Evolutionary conservation across 2,797 vertebrate genomes (phyloP), one percentile per base, ranked within the genome.

Genomic region (Sebastes taczanowskii): DNA sequence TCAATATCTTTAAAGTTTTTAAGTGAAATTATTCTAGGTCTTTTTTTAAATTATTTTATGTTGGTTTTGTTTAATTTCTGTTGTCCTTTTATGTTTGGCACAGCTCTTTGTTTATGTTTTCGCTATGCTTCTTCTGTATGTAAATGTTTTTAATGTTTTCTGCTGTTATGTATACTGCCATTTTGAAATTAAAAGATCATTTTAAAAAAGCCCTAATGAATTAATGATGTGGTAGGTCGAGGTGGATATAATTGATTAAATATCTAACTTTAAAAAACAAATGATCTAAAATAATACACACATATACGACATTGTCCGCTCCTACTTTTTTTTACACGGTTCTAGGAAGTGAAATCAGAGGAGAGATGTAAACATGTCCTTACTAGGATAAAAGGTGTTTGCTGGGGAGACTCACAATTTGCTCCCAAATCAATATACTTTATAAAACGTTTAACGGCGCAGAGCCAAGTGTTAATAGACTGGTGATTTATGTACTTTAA

Each of bases 331-430:
- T 27, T 59, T n/a, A 30, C 8, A 42, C 6, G 2, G 65, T 73
- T 69, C 56, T 55, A 77, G 73, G 46, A 81, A 58, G 42, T 2
- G 4, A 16, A 83, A 60, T 60, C 14, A 11, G 20, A 23, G 30
- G 11, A 64, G 25, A 46, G 46, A 62, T 6, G 32, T 80, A 66
- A 71, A 74, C 74, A 68, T 60, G 20, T 3, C 46, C 32, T 18
- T 65, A 70, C 29, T 55, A 16, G 30, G 71, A 46, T 69, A 20
- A 64, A 35, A 35, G 23, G 32, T 25, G 6, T 34, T 20, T 11
- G 1, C 35, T 35, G 11, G 14, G 1, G 11, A 38, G 20, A 34
- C 3, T 63, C n/a, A 7, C 11, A 20, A 42, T 6, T 27, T 29
- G 2, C 16, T 4, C 16, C 4, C 2, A 38, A 0, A 77, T 16